Evolutionary conservation across 2,113 vertebrate species (phyloP), one percentile per base, ranked within the genome.

Genomic region (Alaudala cheleensis): DNA sequence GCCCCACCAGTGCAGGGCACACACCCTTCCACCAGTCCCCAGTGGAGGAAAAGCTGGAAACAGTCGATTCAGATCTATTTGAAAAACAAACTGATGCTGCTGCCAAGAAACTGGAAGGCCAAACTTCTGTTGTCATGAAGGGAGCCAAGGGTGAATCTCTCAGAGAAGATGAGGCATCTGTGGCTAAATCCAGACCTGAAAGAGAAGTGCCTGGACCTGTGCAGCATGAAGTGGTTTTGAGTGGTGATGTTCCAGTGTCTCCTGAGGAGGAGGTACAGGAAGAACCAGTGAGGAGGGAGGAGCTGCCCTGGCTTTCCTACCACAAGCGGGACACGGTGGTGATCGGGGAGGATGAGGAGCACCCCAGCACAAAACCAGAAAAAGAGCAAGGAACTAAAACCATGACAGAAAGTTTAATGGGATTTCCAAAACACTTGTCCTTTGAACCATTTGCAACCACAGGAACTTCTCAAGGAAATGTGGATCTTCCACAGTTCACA

Each of bases 21-120:
- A 99, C 99, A 13, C 99, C 99, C 40, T 98, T 99, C 81, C 98
- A 98, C 91, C 98, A 99, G 94, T 99, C 99, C 34, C 99, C 99
- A 3, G 98, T 99, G 26, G 99, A 99, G 69, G 99, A 99, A 42
- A 99, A 98, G 79, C 93, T 96, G 56, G 98, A 98, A 71, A 84
- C 95, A 4, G 97, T 96, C 47, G 96, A 98, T 77, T 95, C 97
- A 78, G 96, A 98, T 92, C 91, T 98, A 4, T 97, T 98, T 97
- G 95, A 96, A 93, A 95, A 98, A 94, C 91, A 76, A 88, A 82
- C 81, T 5, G 97, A 97, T 58, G 85, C 45, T 95, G 92, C 93
- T 97, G 94, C n/a, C 49, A 77, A 79, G 93, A 95, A 72, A 88
- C 50, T 97, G 90, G 97, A 97, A 92, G 39, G 86, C 95, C 79